A percentile compares a stretch with the other conserved stretches of the same genome.
Conservation (phyloP, 2,797 vertebrate species). For the Iguana delicatissima region DNA sequence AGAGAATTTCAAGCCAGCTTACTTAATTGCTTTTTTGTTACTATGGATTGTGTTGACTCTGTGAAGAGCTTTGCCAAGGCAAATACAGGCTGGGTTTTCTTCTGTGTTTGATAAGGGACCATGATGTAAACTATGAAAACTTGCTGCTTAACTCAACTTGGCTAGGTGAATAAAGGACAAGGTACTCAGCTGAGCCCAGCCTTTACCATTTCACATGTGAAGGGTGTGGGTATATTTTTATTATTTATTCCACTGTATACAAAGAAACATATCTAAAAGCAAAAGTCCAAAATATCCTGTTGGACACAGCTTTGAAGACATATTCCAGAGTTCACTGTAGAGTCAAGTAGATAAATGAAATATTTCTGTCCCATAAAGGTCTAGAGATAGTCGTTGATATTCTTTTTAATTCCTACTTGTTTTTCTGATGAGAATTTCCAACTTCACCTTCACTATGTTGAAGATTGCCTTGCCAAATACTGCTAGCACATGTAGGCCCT, state of each 20-base stretch:
- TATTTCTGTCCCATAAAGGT: background rate
- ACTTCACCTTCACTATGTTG: background rate
- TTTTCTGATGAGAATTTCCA: background rate
- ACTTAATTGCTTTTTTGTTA: constrained; percentile 13
- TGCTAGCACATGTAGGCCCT: no score
- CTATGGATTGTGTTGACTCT: background rate
- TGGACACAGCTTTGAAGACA: background rate
- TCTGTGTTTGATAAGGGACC: background rate
- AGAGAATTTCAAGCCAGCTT: background rate
- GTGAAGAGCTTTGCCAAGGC: background rate
- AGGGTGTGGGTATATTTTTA: background rate
- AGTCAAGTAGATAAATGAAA: background rate
- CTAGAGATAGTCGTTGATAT: background rate
- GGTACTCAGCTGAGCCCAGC: background rate
- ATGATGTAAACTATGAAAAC: background rate
- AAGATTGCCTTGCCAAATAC: no score
- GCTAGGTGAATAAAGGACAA: background rate
- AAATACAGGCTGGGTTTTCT: background rate
- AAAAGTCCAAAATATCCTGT: no score
- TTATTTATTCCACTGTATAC: background rate
- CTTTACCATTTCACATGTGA: no score
- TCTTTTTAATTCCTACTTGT: no score
- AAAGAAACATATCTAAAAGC: background rate
- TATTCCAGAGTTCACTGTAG: background rate
- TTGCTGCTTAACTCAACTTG: background rate